Percentiles rank a stretch among this genome's conserved stretches.
These are phyloP conservation scores for Antrozous pallidus DNA, from an alignment of 2,797 vertebrate species.

Conservation along the genomic window DNA sequence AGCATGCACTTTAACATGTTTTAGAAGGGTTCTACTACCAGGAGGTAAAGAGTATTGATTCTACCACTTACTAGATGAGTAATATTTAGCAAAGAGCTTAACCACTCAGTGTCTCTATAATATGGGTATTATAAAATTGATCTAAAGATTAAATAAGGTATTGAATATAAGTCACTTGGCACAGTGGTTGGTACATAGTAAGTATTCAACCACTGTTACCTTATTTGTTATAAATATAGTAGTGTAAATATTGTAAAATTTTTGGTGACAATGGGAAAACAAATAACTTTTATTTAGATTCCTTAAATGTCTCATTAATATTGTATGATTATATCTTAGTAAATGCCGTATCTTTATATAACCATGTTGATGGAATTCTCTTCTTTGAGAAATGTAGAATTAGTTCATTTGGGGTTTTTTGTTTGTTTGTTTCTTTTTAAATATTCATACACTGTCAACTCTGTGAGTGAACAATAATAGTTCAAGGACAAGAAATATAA, in stretches of 20 bases:
- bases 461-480: background rate
- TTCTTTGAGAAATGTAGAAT: background rate
- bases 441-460: background rate
- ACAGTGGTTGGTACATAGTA: background rate
- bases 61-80: background rate
- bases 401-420: background rate
- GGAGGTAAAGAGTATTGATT: background rate
- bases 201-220: background rate
- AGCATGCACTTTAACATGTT: background rate
- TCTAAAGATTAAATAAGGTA: background rate
- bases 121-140: background rate
- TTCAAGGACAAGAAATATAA: background rate
- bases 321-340: background rate
- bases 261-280: background rate
- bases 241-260: background rate
- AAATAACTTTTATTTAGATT: background rate
- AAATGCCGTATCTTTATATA: background rate
- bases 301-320: constrained; percentile 10
- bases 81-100: background rate
- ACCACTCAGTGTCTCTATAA: background rate
- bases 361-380: background rate
- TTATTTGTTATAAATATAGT: background rate
- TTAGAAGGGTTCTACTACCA: background rate
- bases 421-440: background rate
- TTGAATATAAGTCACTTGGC: background rate